Base-by-base conservation (phyloP, 2,797 vertebrate genomes). In the Neopelma chrysocephalum region DNA sequence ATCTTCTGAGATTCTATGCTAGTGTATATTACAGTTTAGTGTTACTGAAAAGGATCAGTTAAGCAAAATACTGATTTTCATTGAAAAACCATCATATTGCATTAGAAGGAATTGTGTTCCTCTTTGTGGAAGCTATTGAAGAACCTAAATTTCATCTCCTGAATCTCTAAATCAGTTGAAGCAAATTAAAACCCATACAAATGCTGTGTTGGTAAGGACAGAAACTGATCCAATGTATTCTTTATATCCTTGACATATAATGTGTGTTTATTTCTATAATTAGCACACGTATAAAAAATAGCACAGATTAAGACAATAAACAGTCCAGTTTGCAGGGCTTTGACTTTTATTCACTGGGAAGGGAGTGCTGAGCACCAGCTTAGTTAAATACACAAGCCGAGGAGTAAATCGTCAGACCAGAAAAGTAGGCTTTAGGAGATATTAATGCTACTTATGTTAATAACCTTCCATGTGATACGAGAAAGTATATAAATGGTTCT, bases 371-470 rank as follows among this genome's bases (percentile, higher is more conserved):
- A 77, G 56, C 36, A 9, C 38, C 38, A 42, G 45, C 62, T 90
- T 73, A 62, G 62, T 62, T 92, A 87, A 87, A 73, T 48, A 53
- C 5, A 53, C 56, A 43, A 76, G 45, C 43, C 32, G 36, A 72
- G n/a, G 62, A 90, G 34, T 70, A 92, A 90, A 58, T 81, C 0
- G 1, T 61, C 57, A 82, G 82, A 72, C 38, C 45, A 82, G 72
- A 76, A 47, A 93, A 87, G 51, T 2, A 76, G 51, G 47, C 32
- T 85, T 95, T 91, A 91, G 65, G 50, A 82, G 64, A 60, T n/a
- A 25, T 62, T 93, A 78, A 79, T 82, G 87, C 82, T 91, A 29
- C 91, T 90, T 91, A 83, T 27, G 73, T 91, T 93, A 90, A 66
- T 75, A 76, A 31, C 43, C 21, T 14, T 76, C 4, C 54, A 38